Conservation (phyloP, 92 coral and sea anemone species). For the Parazoanthus atlanticus region DNA sequence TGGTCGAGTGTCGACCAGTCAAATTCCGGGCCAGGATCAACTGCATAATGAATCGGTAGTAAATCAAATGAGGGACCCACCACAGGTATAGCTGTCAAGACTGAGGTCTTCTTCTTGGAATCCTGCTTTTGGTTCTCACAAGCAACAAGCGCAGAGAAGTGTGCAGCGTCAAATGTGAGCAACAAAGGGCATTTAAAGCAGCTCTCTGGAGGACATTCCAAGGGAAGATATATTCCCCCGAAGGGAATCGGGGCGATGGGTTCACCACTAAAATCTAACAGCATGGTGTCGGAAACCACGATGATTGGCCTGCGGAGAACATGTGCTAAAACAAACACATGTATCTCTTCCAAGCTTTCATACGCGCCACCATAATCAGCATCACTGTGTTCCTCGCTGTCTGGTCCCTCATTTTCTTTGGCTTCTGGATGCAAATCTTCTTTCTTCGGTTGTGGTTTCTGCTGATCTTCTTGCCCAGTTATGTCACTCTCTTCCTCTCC, state of each 20-base stretch:
- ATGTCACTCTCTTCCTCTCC: slow-evolving; percentile 20
- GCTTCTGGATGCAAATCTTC: background rate
- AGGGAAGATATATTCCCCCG: slow-evolving; percentile 93
- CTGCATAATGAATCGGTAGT: slow-evolving; percentile 81
- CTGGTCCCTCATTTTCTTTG: slow-evolving; percentile 20
- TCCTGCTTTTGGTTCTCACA: slow-evolving; percentile 54
- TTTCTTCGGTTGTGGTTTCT: slow-evolving; percentile 10
- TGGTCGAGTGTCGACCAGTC: slow-evolving; percentile 73
- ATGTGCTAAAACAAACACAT: slow-evolving; percentile 93
- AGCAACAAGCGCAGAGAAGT: slow-evolving; percentile 90
- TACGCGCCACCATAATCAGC: slow-evolving; percentile 66
- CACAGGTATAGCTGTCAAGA: slow-evolving; percentile 74
- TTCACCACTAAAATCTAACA: slow-evolving; percentile 90
- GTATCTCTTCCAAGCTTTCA: slow-evolving; percentile 97
- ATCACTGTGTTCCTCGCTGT: slow-evolving; percentile 14
- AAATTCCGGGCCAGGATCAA: slow-evolving; percentile 84
- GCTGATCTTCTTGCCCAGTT: background rate
- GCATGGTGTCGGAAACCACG: slow-evolving; percentile 80
- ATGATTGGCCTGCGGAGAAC: slow-evolving; percentile 91
- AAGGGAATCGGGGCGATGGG: slow-evolving; percentile 96
- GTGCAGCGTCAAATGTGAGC: slow-evolving; percentile 91
- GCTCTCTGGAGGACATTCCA: slow-evolving; percentile 77
- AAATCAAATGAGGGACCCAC: slow-evolving; percentile 75
- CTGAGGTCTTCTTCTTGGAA: slow-evolving; percentile 28
- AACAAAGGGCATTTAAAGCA: slow-evolving; percentile 83